phyloP scores from a whole-genome alignment of 2,888 invertebrate species.

The Harpagoxenus sublaevis region DNA sequence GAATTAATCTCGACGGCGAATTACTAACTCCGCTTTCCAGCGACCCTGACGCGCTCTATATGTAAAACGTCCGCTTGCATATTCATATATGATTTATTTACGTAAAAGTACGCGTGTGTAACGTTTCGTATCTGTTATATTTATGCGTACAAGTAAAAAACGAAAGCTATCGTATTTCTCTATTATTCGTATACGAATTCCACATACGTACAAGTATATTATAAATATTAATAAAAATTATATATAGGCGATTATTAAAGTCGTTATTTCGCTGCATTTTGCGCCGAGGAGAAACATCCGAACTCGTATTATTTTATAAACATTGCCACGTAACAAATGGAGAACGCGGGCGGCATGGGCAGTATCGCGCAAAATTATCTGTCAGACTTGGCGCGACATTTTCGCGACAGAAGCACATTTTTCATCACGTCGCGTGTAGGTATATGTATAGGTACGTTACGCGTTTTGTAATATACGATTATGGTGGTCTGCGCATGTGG shows the following conservation, averaged over 20 bases:
- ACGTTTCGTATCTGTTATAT: constrained; percentile 14
- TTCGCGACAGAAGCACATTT: constrained; percentile 40
- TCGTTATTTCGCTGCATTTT: background rate
- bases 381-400: constrained; percentile 42
- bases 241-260: constrained; percentile 23
- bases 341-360: background rate
- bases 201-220: background rate
- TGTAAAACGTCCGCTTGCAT: constrained; percentile 27
- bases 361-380: constrained; percentile 44
- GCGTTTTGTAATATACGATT: constrained; percentile 30
- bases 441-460: constrained; percentile 30
- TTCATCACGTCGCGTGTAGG: constrained; percentile 27
- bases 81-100: constrained; percentile 27
- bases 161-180: background rate
- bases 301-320: constrained; percentile 42
- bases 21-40: constrained; percentile 4
- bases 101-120: constrained; percentile 3
- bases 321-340: constrained; percentile 48
- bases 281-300: background rate
- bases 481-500: background rate
- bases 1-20: constrained; percentile 37
- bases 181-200: constrained; percentile 8
- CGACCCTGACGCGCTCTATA: constrained; percentile 7
- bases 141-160: background rate
- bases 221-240: constrained; percentile 33